Conservation (phyloP, 2,888 invertebrate species). For the Tuta absoluta region DNA sequence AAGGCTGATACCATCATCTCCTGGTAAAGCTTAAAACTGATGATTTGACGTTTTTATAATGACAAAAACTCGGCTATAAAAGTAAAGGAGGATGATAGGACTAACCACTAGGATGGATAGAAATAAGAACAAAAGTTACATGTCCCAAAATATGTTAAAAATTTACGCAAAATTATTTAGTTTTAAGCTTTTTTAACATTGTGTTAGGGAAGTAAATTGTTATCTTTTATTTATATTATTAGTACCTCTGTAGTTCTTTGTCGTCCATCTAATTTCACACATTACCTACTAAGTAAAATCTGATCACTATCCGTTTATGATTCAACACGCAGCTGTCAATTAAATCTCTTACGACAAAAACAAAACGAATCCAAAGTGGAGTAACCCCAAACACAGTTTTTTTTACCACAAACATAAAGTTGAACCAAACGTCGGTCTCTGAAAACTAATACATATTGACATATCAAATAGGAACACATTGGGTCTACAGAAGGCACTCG, state of each 20-base stretch:
- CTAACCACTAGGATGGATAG: no score
- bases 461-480: conserved; percentile 50
- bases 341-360: neutral
- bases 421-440: neutral
- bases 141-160: no score
- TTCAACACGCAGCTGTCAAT: neutral
- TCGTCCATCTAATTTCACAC: neutral
- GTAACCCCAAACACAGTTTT: neutral
- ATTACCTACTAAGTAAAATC: neutral
- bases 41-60: no score
- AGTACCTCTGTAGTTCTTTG: neutral
- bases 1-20: no score
- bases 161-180: no score
- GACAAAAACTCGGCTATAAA: no score
- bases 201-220: no score
- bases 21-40: no score
- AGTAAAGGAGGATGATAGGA: no score
- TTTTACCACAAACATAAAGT: neutral
- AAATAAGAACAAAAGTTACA: no score
- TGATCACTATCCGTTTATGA: neutral
- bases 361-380: neutral
- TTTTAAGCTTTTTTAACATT: no score
- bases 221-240: no score
- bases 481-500: conserved; percentile 49
- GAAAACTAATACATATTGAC: conserved; percentile 39